phyloP scores from a whole-genome alignment of 2,797 vertebrate genomes.

The Gallirallus australis region DNA sequence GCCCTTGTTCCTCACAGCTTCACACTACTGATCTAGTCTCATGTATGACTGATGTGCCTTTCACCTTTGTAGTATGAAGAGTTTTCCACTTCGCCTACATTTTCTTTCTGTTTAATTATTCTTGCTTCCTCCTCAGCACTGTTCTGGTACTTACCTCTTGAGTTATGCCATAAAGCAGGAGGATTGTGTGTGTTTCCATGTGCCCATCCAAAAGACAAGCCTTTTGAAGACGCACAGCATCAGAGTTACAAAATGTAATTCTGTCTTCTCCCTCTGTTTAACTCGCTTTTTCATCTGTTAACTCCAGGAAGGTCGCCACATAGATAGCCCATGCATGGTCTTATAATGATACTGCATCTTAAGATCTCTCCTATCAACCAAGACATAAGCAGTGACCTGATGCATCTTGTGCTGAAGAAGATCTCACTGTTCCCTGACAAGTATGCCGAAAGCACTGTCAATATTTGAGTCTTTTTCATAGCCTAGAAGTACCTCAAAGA shows the following conservation, averaged over 20 bases:
- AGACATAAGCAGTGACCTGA: neutral
- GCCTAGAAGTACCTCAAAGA: neutral
- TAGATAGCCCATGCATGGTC: neutral
- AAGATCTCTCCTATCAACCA: neutral
- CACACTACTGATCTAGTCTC: rapidly evolving
- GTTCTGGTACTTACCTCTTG: neutral
- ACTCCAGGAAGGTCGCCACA: neutral
- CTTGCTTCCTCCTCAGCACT: neutral
- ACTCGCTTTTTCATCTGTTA: neutral
- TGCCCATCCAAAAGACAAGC: neutral
- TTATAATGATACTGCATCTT: slow-evolving; percentile 1
- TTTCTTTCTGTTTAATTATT: slow-evolving; percentile 8
- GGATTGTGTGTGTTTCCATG: neutral
- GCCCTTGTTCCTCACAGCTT: neutral
- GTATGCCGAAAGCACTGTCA: neutral
- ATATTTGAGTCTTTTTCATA: neutral
- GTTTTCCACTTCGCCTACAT: neutral
- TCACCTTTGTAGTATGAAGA: neutral
- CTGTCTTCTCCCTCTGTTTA: neutral
- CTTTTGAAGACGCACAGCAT: neutral
- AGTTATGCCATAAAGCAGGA: neutral
- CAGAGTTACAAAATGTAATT: neutral
- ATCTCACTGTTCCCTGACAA: neutral
- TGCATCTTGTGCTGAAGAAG: neutral
- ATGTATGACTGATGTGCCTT: neutral